phyloP scores from a whole-genome alignment of 2,888 invertebrate genomes.

The Desoria tigrina region DNA sequence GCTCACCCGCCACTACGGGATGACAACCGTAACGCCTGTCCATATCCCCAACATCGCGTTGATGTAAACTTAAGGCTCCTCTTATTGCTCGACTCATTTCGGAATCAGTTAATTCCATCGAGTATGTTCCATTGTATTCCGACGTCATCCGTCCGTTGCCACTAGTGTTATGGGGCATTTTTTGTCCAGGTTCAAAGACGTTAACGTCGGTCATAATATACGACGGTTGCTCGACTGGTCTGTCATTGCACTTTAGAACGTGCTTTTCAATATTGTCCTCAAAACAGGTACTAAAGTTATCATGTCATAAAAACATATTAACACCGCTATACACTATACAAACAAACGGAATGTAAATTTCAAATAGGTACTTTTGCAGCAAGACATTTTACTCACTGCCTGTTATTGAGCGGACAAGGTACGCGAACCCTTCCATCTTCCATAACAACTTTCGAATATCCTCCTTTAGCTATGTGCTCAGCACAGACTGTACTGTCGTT shows the following conservation, averaged over 20 bases:
- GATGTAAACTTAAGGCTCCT: not conserved
- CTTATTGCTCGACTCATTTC: not conserved
- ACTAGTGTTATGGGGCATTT: too few species aligned
- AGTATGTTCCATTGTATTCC: not conserved
- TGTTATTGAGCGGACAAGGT: slow-evolving; percentile 39
- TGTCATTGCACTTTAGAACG: not conserved
- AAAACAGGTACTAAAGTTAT: not conserved
- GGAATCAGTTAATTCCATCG: not conserved
- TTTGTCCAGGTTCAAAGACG: too few species aligned
- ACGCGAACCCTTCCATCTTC: slow-evolving; percentile 8
- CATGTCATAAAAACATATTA: too few species aligned
- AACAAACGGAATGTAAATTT: too few species aligned
- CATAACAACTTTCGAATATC: too few species aligned
- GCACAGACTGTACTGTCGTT: slow-evolving; percentile 19
- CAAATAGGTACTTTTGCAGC: too few species aligned
- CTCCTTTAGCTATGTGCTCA: slow-evolving; percentile 24
- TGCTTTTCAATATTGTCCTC: not conserved
- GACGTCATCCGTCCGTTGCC: too few species aligned
- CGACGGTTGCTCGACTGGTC: not conserved
- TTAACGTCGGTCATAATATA: too few species aligned
- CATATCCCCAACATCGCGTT: slow-evolving; percentile 47
- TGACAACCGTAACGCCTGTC: slow-evolving; percentile 54
- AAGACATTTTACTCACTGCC: too few species aligned
- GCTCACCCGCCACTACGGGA: slow-evolving; percentile 55
- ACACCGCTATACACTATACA: too few species aligned